These are phyloP conservation scores for Microtus obscurus DNA, from an alignment of 2,797 vertebrate species.

Conservation along the genomic window DNA sequence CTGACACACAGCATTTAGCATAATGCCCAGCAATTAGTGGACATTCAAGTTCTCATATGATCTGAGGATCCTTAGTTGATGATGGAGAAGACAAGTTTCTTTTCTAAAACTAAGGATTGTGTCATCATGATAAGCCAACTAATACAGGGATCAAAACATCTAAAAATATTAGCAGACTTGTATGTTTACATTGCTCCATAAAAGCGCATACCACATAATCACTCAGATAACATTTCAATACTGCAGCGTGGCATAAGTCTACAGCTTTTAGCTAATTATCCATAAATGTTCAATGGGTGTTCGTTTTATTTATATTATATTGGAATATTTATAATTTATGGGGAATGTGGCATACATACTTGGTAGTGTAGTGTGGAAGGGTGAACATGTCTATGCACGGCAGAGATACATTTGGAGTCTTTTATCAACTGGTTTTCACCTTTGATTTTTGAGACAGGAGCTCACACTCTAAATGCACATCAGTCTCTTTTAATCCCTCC, in stretches of 20 bases:
- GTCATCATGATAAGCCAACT: neutral
- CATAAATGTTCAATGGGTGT: neutral
- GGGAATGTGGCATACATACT: neutral
- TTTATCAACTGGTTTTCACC: neutral
- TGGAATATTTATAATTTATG: too few relatives aligned
- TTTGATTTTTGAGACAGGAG: neutral
- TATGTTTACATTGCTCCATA: neutral
- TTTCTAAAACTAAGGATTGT: neutral
- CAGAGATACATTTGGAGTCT: too few relatives aligned
- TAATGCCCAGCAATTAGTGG: neutral
- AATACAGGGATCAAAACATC: neutral
- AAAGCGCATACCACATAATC: neutral
- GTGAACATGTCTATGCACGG: neutral
- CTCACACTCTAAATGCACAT: neutral
- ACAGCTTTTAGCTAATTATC: conserved; percentile 4
- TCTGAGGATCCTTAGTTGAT: neutral
- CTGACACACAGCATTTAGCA: neutral
- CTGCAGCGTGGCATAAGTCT: neutral
- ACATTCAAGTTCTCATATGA: neutral
- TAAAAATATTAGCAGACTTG: neutral
- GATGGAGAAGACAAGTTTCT: neutral
- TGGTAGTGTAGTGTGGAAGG: neutral
- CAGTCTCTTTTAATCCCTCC: neutral
- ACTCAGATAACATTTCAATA: neutral
- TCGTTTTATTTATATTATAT: neutral